phyloP scores from a whole-genome alignment of 2,888 invertebrate species.

The Sceliomorpha sp. region DNA sequence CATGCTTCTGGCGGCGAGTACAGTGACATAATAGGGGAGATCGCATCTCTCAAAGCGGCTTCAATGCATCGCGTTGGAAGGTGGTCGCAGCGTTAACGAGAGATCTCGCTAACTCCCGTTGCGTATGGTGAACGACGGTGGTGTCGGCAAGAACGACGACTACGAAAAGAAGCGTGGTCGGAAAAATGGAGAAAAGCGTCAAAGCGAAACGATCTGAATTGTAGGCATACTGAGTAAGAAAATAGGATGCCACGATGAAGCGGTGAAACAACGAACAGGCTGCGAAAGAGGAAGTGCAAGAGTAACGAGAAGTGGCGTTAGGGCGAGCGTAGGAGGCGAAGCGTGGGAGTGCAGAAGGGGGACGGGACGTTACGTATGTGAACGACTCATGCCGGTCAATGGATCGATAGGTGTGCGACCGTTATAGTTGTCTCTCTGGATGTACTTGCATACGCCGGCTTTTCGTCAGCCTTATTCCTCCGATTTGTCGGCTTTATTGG shows the following conservation, averaged over 20 bases:
- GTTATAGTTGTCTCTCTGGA: constrained; percentile 46
- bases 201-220: constrained; percentile 36
- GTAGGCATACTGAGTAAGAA: constrained; percentile 48
- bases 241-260: constrained; percentile 50
- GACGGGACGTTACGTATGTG: constrained; percentile 51
- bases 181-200: constrained; percentile 14
- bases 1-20: too few relatives aligned
- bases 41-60: not conserved
- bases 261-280: constrained; percentile 38
- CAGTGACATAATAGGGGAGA: too few relatives aligned
- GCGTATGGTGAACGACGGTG: too few relatives aligned
- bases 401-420: constrained; percentile 58
- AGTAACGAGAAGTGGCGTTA: constrained; percentile 40
- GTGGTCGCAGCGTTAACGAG: constrained; percentile 26
- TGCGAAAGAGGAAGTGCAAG: constrained; percentile 34
- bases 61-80: not conserved
- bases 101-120: constrained; percentile 21
- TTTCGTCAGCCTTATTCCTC: constrained; percentile 39
- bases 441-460: constrained; percentile 36
- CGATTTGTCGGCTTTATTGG: constrained; percentile 50
- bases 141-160: too few relatives aligned
- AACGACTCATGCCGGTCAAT: constrained; percentile 51
- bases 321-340: constrained; percentile 4
- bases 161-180: constrained; percentile 6
- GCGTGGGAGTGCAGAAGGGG: constrained; percentile 5